Base-by-base conservation (phyloP, 2,113 vertebrate species). In the Cephalopterus ornatus region DNA sequence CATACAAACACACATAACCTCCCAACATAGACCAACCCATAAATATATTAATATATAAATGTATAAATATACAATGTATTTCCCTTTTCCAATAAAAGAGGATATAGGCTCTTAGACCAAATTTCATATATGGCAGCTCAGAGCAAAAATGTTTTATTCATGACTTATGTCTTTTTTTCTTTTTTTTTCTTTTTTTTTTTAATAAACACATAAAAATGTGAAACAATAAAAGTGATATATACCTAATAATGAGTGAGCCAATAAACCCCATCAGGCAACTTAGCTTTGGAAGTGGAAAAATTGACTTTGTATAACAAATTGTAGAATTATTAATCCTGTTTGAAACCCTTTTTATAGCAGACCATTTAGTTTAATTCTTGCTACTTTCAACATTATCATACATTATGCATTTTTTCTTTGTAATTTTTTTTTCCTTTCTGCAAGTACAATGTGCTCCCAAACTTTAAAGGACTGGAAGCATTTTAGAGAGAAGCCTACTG, bases 221-320 rank as follows among this genome's bases (percentile, higher is more conserved):
- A 97, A 98, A 98, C 94, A 98, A 98, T 98, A 97, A 97, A 98
- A 97, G 90, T 98, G 97, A 98, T 97, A 97, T 97, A 98, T 97
- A 97, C 94, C 97, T 97, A 98, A 97, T 98, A 98, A 98, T 97
- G 97, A 97, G 93, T 95, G 90, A 97, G 93, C 96, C 96, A 97
- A 96, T 97, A 98, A 98, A 97, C 96, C 92, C 97, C 97, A 98
- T 95, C 32, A 93, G 97, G 96, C 96, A 98, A 97, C 95, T 97
- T 97, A 95, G 93, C 96, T 97, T 95, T 96, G 94, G 71, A 97
- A 98, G 96, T 97, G 95, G 96, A 95, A 97, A 98, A 98, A 97
- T 92, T 96, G 97, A 98, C 97, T 98, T 98, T 97, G 95, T 98
- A 95, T 97, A 97, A 98, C 96, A 98, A 97, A 98, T 98, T 97